Evolutionary conservation across 2,888 invertebrate species (phyloP), one percentile per base, ranked within the genome.

Genomic region (Mythimna ferrago): DNA sequence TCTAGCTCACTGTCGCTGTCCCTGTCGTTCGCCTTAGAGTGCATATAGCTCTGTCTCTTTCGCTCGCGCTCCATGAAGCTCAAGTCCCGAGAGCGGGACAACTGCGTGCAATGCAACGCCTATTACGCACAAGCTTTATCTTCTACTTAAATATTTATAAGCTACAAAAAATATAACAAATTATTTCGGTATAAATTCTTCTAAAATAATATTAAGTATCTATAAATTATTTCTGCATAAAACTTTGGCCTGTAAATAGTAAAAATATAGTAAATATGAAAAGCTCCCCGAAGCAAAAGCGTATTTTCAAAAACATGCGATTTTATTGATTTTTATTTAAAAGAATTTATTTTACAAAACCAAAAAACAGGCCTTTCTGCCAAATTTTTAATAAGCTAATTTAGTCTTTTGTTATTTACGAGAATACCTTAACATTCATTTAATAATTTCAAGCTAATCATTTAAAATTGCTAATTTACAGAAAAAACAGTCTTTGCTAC

Each of bases 1-100:
- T 97, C 97, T 94, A 97, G 98, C 94, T 99, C 99, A 93, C 99
- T 99, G 96, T 99, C 99, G 93, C 99, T 99, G 91, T 99, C 98
- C 87, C 99, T 99, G 91, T 96, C 96, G 92, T 94, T 93, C 92
- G 93, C 94, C 95, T 96, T 96, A 88, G 94, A 93, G 88, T 92
- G 93, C 89, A 96, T 95, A 95, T 96, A 96, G 93, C 93, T 94
- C 92, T 95, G 95, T 93, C 96, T 94, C 89, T 95, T 94, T 92
- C 96, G 91, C 93, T 95, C 95, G 88, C 95, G 93, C 87, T 96
- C 96, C 94, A 94, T 93, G 95, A 91, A 96, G 93, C 93, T 94
- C 94, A 96, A 87, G 89, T 95, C 94, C 87, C 94, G 95, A 86
- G 95, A 94, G 86, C 91, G 94, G 86, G 96, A 94, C 88, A 96